phyloP scores from a whole-genome alignment of 2,888 invertebrate species.

The Eupithecia pulchellata region DNA sequence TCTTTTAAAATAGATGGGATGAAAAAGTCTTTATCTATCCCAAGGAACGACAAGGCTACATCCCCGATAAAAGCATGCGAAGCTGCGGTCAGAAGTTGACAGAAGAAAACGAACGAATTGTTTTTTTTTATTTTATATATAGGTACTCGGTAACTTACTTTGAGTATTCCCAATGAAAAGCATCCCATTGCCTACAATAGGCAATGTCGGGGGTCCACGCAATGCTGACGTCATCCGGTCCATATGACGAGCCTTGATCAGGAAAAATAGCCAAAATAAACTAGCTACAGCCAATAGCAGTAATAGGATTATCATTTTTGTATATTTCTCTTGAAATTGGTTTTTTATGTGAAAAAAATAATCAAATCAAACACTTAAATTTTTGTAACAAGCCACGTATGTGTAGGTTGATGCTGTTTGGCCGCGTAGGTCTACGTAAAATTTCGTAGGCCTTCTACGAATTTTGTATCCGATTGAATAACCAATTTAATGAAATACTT shows the following conservation, averaged over 20 bases:
- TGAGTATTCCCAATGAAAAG: constrained; percentile 70
- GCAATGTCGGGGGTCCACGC: constrained; percentile 59
- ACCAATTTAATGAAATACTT: neutral
- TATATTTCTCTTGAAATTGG: constrained; percentile 7
- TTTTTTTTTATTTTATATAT: no score
- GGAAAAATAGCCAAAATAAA: constrained; percentile 61
- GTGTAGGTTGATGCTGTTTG: neutral
- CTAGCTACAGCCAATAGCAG: constrained; percentile 48
- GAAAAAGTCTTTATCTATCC: no score
- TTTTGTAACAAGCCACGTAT: neutral
- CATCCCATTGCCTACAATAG: constrained; percentile 67
- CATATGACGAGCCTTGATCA: constrained; percentile 50
- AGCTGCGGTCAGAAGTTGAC: neutral
- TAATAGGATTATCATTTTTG: constrained; percentile 61
- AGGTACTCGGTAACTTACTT: constrained; percentile 59
- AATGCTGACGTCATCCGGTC: constrained; percentile 62
- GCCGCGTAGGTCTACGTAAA: neutral
- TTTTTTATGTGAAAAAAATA: no score
- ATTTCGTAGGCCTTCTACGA: neutral
- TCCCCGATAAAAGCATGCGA: neutral
- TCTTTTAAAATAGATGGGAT: no score
- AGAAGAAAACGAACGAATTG: neutral
- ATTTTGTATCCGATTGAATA: neutral
- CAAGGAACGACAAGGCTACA: neutral
- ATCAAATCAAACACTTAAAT: no score